A percentile compares a stretch with the other conserved stretches of the same genome.
phyloP scores from a whole-genome alignment of 1,140 invertebrate genomes.

The Drosophila erecta region DNA sequence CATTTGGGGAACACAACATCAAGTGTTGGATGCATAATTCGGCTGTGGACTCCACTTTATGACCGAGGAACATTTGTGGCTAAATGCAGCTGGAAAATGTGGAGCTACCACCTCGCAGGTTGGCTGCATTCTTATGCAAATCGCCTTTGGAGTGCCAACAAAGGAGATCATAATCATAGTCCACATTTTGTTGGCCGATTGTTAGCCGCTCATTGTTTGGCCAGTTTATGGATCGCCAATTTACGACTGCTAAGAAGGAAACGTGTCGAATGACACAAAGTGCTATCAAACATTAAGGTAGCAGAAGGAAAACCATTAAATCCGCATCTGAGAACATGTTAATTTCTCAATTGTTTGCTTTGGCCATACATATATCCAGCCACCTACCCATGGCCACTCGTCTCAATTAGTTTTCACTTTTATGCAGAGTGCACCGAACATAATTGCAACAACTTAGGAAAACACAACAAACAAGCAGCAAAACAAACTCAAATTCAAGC shows the following conservation, averaged over 20 bases:
- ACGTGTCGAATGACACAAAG: conserved; percentile 48
- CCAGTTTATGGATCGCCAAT: conserved; percentile 60
- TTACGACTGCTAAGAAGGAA: conserved; percentile 56
- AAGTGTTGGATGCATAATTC: conserved; percentile 39
- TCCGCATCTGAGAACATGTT: conserved; percentile 46
- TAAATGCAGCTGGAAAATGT: conserved; percentile 36
- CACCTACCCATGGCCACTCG: not conserved
- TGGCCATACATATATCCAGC: not conserved
- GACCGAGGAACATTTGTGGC: conserved; percentile 44
- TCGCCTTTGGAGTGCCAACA: conserved; percentile 32
- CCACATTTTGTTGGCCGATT: conserved; percentile 69
- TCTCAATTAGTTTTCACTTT: conserved; percentile 58
- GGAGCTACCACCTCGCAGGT: conserved; percentile 55
- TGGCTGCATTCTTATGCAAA: conserved; percentile 75
- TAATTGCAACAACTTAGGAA: conserved; percentile 81
- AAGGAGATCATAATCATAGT: conserved; percentile 43
- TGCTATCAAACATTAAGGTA: conserved; percentile 54
- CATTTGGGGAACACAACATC: conserved; percentile 30
- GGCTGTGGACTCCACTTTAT: conserved; percentile 38
- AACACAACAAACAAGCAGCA: conserved; percentile 75
- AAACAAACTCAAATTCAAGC: conserved; percentile 48
- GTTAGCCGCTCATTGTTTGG: conserved; percentile 68
- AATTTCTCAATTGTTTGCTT: conserved; percentile 44
- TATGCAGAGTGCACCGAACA: conserved; percentile 45
- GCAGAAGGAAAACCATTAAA: conserved; percentile 39